Evolutionary conservation across 1,140 invertebrate genomes (phyloP).

Genomic region (Drosophila sproati): DNA sequence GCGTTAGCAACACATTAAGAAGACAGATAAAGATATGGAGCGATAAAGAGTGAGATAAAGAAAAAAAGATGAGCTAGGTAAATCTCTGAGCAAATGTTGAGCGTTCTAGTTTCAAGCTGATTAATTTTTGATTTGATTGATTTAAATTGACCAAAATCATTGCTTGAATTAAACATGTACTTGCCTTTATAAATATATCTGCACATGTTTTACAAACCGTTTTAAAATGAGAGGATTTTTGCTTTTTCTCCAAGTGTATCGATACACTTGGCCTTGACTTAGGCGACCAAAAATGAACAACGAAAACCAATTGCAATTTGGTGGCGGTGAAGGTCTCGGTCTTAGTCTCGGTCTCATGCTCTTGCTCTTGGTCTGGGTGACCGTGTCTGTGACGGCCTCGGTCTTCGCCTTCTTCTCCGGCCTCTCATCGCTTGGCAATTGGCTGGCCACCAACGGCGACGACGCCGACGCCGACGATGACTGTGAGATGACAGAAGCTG

Average conservation of each 20-base stretch:
- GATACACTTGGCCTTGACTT: slow-evolving; percentile 42
- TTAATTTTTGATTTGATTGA: too few relatives aligned
- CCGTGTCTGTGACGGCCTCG: not conserved
- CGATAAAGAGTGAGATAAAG: too few relatives aligned
- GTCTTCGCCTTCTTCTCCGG: not conserved
- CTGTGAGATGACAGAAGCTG: not conserved
- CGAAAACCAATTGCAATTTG: slow-evolving; percentile 25
- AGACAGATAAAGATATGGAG: too few relatives aligned
- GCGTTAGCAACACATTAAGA: too few relatives aligned
- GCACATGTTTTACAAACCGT: too few relatives aligned
- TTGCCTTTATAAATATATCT: too few relatives aligned
- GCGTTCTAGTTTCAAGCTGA: too few relatives aligned
- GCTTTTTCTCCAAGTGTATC: slow-evolving; percentile 1
- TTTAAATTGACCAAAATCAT: too few relatives aligned
- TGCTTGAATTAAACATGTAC: too few relatives aligned
- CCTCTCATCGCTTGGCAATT: not conserved
- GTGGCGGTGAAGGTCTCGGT: slow-evolving; percentile 50
- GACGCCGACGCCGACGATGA: not conserved
- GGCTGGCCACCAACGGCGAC: slow-evolving; percentile 10
- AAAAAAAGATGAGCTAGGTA: too few relatives aligned
- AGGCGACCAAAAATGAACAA: slow-evolving; percentile 8
- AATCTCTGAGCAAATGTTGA: too few relatives aligned
- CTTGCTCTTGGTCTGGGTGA: not conserved
- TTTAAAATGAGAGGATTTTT: not conserved
- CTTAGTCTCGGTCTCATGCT: slow-evolving; percentile 10